Conservation (phyloP, 1,140 invertebrate genomes). For the Melipona quadrifasciata region DNA sequence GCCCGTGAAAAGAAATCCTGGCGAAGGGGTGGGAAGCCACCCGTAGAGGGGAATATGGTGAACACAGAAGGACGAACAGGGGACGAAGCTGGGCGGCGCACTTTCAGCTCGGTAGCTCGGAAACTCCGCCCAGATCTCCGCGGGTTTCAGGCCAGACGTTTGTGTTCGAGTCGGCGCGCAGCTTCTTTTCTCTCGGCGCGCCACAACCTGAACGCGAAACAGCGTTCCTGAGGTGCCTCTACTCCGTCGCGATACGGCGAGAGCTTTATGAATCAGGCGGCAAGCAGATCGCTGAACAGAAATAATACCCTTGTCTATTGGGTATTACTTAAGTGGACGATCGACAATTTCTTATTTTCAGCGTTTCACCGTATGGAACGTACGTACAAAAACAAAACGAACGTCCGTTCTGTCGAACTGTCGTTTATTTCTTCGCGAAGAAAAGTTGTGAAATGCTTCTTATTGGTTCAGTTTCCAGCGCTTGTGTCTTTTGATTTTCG, state of each 20-base stretch:
- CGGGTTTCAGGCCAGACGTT: conserved; percentile 21
- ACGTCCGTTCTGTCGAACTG: too few relatives aligned
- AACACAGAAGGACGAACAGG: conserved; percentile 53
- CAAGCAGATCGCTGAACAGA: too few relatives aligned
- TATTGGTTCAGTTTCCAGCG: too few relatives aligned
- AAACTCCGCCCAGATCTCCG: conserved; percentile 72
- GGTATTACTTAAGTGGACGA: too few relatives aligned
- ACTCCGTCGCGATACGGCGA: not conserved
- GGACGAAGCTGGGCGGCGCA: conserved; percentile 68
- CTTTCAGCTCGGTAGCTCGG: conserved; percentile 47
- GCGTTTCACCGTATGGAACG: too few relatives aligned
- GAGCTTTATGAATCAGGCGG: too few relatives aligned
- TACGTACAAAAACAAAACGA: too few relatives aligned
- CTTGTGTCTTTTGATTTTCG: too few relatives aligned
- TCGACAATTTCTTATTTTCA: too few relatives aligned
- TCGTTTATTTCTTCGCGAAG: too few relatives aligned
- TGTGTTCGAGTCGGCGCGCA: conserved; percentile 34
- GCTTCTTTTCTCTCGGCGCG: conserved; percentile 23
- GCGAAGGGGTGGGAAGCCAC: conserved; percentile 12
- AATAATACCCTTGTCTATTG: too few relatives aligned
- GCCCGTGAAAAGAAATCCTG: conserved; percentile 12
- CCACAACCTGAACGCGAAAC: conserved; percentile 17
- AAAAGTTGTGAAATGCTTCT: too few relatives aligned
- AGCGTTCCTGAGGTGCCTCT: not conserved
- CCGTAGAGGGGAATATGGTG: conserved; percentile 27